Percentiles rank a stretch among this genome's conserved stretches.
Evolutionary conservation across 2,797 vertebrate genomes (phyloP).

Genomic region (Acrocephalus scirpaceus): DNA sequence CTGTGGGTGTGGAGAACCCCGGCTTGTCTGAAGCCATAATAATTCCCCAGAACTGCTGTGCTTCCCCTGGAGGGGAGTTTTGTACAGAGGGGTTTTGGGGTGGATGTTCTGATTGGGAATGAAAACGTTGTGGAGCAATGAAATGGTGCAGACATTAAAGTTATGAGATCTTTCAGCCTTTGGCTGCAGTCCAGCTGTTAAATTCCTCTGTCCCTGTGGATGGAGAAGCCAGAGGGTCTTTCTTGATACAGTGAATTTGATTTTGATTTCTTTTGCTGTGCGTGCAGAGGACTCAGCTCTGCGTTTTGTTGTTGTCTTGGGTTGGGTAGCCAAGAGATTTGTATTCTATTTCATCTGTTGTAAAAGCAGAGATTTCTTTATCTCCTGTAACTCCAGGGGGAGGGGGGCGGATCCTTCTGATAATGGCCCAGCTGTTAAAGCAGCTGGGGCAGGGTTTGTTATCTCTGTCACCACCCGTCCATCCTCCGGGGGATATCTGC

Average conservation of each 20-base stretch:
- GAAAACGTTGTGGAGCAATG: background rate
- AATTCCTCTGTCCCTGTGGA: background rate
- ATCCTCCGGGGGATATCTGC: too few relatives aligned
- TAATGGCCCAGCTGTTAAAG: too few relatives aligned
- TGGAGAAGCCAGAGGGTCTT: background rate
- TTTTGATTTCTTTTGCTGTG: background rate
- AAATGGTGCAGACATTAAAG: background rate
- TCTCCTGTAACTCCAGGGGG: too few relatives aligned
- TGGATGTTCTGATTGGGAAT: background rate
- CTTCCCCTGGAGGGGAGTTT: background rate
- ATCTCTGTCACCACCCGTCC: too few relatives aligned
- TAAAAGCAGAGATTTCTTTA: too few relatives aligned
- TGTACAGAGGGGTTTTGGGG: fast-evolving
- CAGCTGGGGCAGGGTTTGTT: too few relatives aligned
- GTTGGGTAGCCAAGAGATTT: too few relatives aligned
- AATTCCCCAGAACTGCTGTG: background rate
- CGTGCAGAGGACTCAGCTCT: background rate
- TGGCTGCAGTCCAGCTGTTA: background rate
- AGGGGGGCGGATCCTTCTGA: too few relatives aligned
- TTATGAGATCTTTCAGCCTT: background rate
- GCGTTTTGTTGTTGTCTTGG: background rate
- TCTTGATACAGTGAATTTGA: background rate
- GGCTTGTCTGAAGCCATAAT: background rate
- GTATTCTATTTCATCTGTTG: too few relatives aligned
- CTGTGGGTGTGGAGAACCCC: background rate